These are phyloP conservation scores for Drosophila orena DNA, from an alignment of 1,140 invertebrate genomes.

Conservation along the genomic window DNA sequence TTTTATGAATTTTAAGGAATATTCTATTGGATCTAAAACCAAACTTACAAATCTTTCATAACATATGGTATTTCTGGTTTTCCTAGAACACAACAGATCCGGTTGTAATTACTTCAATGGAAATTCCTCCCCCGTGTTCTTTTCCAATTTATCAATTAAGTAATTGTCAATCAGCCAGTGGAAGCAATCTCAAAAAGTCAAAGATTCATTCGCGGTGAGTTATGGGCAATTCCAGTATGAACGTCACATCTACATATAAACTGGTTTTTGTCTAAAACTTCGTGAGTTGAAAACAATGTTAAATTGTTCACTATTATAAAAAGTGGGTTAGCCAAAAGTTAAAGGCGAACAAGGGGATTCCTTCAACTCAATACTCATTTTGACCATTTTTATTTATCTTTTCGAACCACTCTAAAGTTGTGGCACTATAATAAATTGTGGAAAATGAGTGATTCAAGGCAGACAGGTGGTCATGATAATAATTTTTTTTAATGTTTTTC, in stretches of 20 bases:
- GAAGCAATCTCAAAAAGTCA: slow-evolving; percentile 32
- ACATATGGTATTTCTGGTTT: neutral
- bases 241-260: slow-evolving; percentile 12
- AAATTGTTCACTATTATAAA: slow-evolving; percentile 25
- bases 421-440: slow-evolving; percentile 5
- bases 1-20: neutral
- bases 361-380: slow-evolving; percentile 9
- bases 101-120: slow-evolving; percentile 22
- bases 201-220: slow-evolving; percentile 27
- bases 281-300: slow-evolving; percentile 18
- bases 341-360: neutral
- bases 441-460: slow-evolving; percentile 41
- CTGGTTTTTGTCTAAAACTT: slow-evolving; percentile 25
- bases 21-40: too few species aligned
- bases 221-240: slow-evolving; percentile 30
- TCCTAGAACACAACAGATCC: slow-evolving; percentile 2
- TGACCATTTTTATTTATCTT: slow-evolving; percentile 8
- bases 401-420: neutral
- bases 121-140: neutral
- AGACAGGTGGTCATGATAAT: slow-evolving; percentile 31
- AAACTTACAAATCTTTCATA: too few species aligned
- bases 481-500: slow-evolving; percentile 22
- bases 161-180: slow-evolving; percentile 40
- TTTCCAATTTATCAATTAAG: slow-evolving; percentile 26
- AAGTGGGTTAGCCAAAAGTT: slow-evolving; percentile 39